Base-by-base conservation (phyloP, 2,113 vertebrate species). In the Dicaeum eximium region DNA sequence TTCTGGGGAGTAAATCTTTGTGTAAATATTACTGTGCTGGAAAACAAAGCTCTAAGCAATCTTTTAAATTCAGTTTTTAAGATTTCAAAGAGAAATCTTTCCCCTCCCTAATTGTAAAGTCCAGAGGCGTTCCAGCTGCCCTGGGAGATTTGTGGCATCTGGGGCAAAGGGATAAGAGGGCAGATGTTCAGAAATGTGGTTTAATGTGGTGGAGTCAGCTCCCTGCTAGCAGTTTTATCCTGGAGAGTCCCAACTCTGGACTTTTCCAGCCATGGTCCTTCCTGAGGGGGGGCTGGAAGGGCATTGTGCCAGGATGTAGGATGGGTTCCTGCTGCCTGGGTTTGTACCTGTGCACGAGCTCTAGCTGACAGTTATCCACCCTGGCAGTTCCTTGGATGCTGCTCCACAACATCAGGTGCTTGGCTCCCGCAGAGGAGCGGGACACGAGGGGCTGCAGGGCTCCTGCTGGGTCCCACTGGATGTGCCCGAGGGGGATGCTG, bases 281-380 rank as follows among this genome's bases (percentile, higher is more conserved):
- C 50, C 72, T 23, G 16, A 47, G 51, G 3, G 65, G 50, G 27
- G 27, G 19, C 10, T 69, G 88, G 62, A 25, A n/a, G 19, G 61
- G 61, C 48, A 1, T 11, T 4, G 23, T 69, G 31, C 57, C 67
- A 28, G 67, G 82, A 13, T 8, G 0, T 0, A 1, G 22, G 69
- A 2, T 51, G 61, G 14, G n/a, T 56, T 82, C 62, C 20, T 13
- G 0, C 37, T 54, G 64, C 83, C 66, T 13, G 56, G 16, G 4
- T 75, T 60, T 48, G 27, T 31, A 11, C 51, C 48, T 17, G 18
- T 6, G 15, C 71, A 17, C 5, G 1, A 25, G 37, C 38, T 88
- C 7, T 16, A 18, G 65, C 9, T 47, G 72, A 0, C 28, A 12
- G 2, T 31, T 10, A 5, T 1, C 77, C 69, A 4, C 71, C 1